phyloP scores from a whole-genome alignment of 2,797 vertebrate genomes.

The Caiman crocodilus region DNA sequence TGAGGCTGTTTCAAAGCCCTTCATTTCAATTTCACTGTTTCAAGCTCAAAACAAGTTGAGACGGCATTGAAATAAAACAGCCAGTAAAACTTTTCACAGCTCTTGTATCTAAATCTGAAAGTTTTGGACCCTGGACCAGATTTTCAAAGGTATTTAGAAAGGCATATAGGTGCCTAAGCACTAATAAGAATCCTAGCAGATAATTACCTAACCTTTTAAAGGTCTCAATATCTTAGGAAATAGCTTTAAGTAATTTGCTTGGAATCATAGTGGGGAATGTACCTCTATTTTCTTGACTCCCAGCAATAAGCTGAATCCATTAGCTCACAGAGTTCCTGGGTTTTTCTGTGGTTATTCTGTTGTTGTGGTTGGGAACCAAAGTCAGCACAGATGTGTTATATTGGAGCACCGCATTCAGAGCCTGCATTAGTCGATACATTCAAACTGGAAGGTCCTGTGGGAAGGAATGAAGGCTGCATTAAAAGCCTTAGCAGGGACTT shows the following conservation, averaged over 20 bases:
- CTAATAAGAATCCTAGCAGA: not conserved
- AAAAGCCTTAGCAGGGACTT: not conserved
- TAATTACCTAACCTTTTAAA: not conserved
- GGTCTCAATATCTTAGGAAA: not conserved
- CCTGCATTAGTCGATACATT: too few species aligned
- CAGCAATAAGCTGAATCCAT: too few species aligned
- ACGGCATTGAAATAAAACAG: not conserved
- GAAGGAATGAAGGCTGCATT: not conserved
- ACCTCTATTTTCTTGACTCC: too few species aligned
- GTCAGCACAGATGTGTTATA: too few species aligned
- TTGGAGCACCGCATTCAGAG: too few species aligned
- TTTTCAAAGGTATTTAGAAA: not conserved
- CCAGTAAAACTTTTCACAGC: not conserved
- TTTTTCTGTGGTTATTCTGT: too few species aligned
- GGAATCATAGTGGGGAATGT: too few species aligned
- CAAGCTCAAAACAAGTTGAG: not conserved
- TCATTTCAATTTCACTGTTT: not conserved
- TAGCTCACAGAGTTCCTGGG: too few species aligned
- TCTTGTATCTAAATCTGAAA: not conserved
- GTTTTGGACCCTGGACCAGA: not conserved
- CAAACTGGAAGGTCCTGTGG: not conserved
- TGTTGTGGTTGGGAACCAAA: too few species aligned
- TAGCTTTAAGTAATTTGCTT: too few species aligned
- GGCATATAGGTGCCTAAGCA: not conserved
- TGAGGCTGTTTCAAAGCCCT: too few species aligned